Evolutionary conservation across 2,113 vertebrate species (phyloP), one percentile per base, ranked within the genome.

Genomic region (Seriola quinqueradiata): DNA sequence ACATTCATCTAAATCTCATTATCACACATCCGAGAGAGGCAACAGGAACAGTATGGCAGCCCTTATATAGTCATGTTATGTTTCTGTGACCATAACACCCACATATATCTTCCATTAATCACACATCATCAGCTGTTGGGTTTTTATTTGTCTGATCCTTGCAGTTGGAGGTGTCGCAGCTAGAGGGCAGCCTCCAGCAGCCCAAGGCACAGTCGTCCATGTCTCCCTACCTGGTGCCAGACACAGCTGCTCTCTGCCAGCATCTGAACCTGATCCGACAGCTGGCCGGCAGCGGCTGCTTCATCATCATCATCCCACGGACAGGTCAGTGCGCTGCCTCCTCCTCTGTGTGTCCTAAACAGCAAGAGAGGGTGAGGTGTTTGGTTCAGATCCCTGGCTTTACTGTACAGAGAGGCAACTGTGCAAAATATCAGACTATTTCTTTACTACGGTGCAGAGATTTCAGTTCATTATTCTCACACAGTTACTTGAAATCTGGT

Each of bases 161-260:
- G 84, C 94, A 99, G 98, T 94, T 99, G 70, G 98, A 99, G 90
- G 98, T 99, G 19, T 99, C 98, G 0, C 97, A 99, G 94, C 93
- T 99, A 91, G 98, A 99, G 91, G 98, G 98, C 54, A 99, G 97
- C 87, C 96, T 99, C 25, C 97, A 98, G 93, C 98, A 99, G 91
- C 98, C 98, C 70, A 97, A 97, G 77, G 95, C 97, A 0, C 97
- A 98, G 95, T 98, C 98, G 0, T 97, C 98, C 71, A 99, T 99
- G 98, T 99, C 98, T 40, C 98, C 98, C 0, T 99, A 99, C 90
- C 97, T 99, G 17, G 96, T 99, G 44, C 98, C 98, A 0, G 98
- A 99, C 88, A 95, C 97, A 0, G 95, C 96, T 32, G 97, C 97
- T 67, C 97, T 99, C 68, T 99, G 98, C 94, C 97, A 97, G 81